Base-by-base conservation (phyloP, 2,797 vertebrate species). In the Cirrhinus molitorella region DNA sequence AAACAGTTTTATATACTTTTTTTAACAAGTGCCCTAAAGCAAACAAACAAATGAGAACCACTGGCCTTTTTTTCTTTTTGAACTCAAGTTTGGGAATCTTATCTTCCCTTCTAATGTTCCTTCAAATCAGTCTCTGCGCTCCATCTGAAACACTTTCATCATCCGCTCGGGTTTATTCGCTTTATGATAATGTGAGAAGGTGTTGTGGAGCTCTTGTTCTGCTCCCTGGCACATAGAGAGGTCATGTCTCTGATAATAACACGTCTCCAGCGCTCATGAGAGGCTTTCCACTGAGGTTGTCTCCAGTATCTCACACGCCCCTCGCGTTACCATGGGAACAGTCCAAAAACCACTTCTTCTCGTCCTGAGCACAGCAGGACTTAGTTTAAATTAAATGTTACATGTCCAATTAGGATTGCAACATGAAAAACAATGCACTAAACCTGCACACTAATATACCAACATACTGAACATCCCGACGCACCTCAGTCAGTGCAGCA, bases 301-400 rank as follows among this genome's bases (percentile, higher is more conserved):
- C 49, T 49, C 25, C 25, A 21, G 8, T 14, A 14, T 53, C 73
- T 63, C 37, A 47, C 21, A 9, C 61, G 11, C 37, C 43, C 31
- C 66, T 75, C 45, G 63, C 34, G 83, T 88, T 83, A 81, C 87
- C 72, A 91, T 87, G 57, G 88, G 57, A 89, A 90, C 82, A 37
- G 67, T 72, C 75, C 57, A 37, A 53, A 45, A 80, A 71, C 77
- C 63, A 55, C 57, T 63, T 63, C n/a, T 16, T 1, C 34, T 47
- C 37, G 5, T 65, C 80, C 40, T 43, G 72, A 73, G 25, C 17
- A 51, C 3, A 1, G 5, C 34, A 43, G 34, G n/a, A 11, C 40
- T 66, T 67, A 55, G 6, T 80, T 19, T 43, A 11, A 1, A 37
- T 28, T 13, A 40, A 57, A 57, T 31, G 57, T 9, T 53, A 4